Conservation (phyloP, 2,113 vertebrate species). For the Symphodus melops region DNA sequence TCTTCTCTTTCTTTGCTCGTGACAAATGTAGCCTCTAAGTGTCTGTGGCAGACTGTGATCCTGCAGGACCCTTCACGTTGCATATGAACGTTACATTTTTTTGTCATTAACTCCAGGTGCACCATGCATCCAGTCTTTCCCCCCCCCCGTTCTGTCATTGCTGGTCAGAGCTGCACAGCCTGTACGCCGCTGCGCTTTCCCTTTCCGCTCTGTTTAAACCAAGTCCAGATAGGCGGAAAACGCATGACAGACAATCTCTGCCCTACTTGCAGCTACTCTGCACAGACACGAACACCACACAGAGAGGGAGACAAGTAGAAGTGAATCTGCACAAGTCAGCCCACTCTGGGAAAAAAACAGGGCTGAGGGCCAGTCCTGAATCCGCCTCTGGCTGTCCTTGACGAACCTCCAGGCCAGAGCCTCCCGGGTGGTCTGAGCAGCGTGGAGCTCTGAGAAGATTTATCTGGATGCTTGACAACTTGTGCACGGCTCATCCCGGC, state of each 20-base stretch:
- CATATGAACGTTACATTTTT: conserved; percentile 43
- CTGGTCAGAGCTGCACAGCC: conserved; percentile 8
- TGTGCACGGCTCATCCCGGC: conserved; percentile 59
- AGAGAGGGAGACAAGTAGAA: conserved; percentile 16
- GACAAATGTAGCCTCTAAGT: conserved; percentile 69
- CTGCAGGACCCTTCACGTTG: conserved; percentile 68
- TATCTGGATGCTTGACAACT: conserved; percentile 70
- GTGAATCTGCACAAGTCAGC: conserved; percentile 40
- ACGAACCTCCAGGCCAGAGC: conserved; percentile 54
- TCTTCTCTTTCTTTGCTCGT: conserved; percentile 26
- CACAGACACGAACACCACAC: conserved; percentile 33
- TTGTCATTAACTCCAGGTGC: conserved; percentile 70
- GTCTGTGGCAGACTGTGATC: conserved; percentile 68
- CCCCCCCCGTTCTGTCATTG: conserved; percentile 10
- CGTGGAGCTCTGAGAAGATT: conserved; percentile 58
- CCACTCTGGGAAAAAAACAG: conserved; percentile 33
- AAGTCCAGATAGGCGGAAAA: conserved; percentile 43
- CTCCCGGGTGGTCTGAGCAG: conserved; percentile 68
- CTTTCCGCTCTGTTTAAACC: conserved; percentile 64
- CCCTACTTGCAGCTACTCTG: conserved; percentile 47
- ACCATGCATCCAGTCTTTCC: conserved; percentile 17
- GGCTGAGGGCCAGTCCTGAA: conserved; percentile 57
- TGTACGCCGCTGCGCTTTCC: conserved; percentile 10
- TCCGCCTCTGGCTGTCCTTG: conserved; percentile 74
- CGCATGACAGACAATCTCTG: conserved; percentile 50